These are phyloP conservation scores for Stenodema calcarata DNA, from an alignment of 2,888 invertebrate species.

Conservation along the genomic window DNA sequence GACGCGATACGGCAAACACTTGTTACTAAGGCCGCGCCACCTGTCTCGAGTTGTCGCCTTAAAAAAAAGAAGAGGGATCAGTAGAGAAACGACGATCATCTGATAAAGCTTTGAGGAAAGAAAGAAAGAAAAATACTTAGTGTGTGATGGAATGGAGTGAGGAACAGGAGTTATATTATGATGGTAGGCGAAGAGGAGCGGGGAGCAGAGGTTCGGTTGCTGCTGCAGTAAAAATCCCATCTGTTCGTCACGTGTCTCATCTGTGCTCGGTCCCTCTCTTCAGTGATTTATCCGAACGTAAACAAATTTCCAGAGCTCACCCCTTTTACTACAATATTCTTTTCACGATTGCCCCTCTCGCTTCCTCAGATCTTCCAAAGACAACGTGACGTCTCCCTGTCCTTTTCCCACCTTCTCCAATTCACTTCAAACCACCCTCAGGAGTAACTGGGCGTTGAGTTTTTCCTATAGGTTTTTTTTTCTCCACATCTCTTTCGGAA, in stretches of 20 bases:
- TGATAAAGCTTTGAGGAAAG: background rate
- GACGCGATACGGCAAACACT: background rate
- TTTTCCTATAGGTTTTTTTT: background rate
- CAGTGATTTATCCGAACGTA: conserved; percentile 29
- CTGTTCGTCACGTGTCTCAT: conserved; percentile 19
- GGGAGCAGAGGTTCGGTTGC: too few relatives aligned
- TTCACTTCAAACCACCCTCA: background rate
- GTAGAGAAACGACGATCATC: background rate
- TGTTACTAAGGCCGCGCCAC: background rate
- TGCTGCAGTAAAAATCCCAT: conserved; percentile 4
- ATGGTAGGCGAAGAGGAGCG: background rate
- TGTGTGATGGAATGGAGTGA: background rate
- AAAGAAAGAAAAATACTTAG: background rate
- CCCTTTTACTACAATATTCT: background rate
- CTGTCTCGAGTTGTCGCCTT: background rate
- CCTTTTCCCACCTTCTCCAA: background rate
- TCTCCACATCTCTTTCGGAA: background rate
- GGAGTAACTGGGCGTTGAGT: background rate
- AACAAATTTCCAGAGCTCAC: conserved; percentile 12
- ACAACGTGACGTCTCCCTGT: background rate
- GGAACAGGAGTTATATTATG: background rate
- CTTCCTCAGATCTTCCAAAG: background rate
- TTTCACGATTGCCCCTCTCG: background rate
- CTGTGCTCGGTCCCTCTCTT: background rate
- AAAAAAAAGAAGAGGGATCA: background rate